A percentile compares a stretch with the other conserved stretches of the same genome.
These are phyloP conservation scores for Plusia festucae DNA, from an alignment of 2,888 invertebrate genomes.

Conservation along the genomic window DNA sequence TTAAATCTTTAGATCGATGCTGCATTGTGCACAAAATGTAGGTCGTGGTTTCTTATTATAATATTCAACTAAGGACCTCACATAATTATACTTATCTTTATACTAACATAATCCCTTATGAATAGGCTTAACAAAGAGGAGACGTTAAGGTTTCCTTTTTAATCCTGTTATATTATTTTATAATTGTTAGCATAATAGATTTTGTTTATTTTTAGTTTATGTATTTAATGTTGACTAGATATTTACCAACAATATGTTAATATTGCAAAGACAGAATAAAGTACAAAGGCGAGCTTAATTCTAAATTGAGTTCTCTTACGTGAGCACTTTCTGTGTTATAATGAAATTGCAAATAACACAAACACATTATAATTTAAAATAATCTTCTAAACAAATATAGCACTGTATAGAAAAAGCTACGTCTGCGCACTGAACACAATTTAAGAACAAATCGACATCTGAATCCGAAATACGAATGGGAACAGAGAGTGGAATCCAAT, in stretches of 20 bases:
- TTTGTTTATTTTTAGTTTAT: too few relatives aligned
- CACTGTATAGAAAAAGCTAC: conserved; percentile 57
- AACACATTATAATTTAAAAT: neutral
- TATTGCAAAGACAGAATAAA: too few relatives aligned
- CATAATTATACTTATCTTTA: neutral
- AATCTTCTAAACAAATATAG: conserved; percentile 15
- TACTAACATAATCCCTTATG: neutral
- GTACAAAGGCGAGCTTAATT: neutral
- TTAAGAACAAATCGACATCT: conserved; percentile 81
- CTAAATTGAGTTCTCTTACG: neutral
- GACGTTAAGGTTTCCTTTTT: too few relatives aligned
- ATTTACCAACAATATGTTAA: too few relatives aligned
- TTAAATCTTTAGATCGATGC: conserved; percentile 38
- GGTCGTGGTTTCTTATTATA: neutral
- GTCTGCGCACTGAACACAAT: conserved; percentile 79
- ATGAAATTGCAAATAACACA: neutral
- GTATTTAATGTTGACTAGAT: too few relatives aligned
- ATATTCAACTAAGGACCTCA: neutral
- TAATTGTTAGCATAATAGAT: too few relatives aligned
- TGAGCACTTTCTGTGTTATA: neutral
- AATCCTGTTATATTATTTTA: too few relatives aligned
- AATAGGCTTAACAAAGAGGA: neutral
- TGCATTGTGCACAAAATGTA: neutral
- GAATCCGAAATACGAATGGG: conserved; percentile 84
- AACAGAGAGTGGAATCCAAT: conserved; percentile 85